phyloP scores from a whole-genome alignment of 1,140 invertebrate genomes.

The Tetragnatha versicolor region DNA sequence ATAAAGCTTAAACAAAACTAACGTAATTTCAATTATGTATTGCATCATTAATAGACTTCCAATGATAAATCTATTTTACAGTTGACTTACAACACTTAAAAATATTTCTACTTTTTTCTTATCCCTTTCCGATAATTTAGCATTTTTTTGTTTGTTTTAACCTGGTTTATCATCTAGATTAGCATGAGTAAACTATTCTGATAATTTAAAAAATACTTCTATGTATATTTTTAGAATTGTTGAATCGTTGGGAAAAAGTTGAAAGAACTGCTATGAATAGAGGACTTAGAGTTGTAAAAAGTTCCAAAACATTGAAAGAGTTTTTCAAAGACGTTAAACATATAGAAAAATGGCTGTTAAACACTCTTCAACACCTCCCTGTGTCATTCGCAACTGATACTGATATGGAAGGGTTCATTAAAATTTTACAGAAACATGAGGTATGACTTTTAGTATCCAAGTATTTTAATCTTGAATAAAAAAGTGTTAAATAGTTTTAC shows the following conservation, averaged over 20 bases:
- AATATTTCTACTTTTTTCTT: no score
- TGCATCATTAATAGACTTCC: no score
- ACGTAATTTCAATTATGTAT: no score
- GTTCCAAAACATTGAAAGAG: constrained; percentile 30
- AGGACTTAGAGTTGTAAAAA: constrained; percentile 13
- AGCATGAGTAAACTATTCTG: no score
- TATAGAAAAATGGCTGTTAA: constrained; percentile 46
- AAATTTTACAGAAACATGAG: constrained; percentile 30
- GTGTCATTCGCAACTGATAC: not conserved
- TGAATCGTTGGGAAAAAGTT: constrained; percentile 49
- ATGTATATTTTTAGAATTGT: not conserved
- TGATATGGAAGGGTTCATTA: constrained; percentile 19
- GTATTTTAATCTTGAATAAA: not conserved
- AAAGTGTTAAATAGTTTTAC: not conserved
- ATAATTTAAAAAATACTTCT: not conserved
- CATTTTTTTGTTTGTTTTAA: no score
- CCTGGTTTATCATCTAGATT: no score
- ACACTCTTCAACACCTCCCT: not conserved
- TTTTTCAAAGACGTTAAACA: constrained; percentile 23
- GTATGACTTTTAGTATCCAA: constrained; percentile 9
- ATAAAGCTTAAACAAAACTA: no score
- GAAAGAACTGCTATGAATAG: constrained; percentile 27
- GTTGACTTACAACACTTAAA: no score
- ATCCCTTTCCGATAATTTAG: no score
- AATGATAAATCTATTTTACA: no score